A percentile compares a stretch with the other conserved stretches of the same genome.
These are phyloP conservation scores for Heliconius ethilla DNA, from an alignment of 2,888 invertebrate species.

Conservation along the genomic window DNA sequence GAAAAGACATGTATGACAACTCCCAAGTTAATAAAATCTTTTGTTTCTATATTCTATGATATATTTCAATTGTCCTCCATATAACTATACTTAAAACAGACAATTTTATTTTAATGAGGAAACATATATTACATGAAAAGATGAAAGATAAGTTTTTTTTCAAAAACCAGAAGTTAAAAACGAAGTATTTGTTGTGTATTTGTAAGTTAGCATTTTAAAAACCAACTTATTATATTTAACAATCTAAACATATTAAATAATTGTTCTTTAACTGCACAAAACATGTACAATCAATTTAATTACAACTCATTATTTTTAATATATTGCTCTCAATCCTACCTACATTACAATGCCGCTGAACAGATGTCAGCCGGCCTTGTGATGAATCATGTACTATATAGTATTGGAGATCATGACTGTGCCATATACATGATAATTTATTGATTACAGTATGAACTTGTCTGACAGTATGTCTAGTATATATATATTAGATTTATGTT, in stretches of 20 bases:
- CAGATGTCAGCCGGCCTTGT: conserved; percentile 17
- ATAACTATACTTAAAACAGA: neutral
- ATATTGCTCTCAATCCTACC: neutral
- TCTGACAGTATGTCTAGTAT: neutral
- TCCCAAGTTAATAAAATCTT: neutral
- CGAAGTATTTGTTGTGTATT: neutral
- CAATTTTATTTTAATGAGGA: neutral
- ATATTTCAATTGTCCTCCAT: neutral
- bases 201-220: neutral
- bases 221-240: neutral
- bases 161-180: neutral
- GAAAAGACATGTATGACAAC: neutral
- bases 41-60: neutral
- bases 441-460: neutral
- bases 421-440: conserved; percentile 12
- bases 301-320: neutral
- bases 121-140: neutral
- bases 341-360: neutral
- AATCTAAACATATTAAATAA: neutral
- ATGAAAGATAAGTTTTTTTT: neutral
- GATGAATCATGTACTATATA: conserved; percentile 19
- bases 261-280: neutral
- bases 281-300: neutral
- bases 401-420: neutral
- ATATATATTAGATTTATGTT: neutral